Base-by-base conservation (phyloP, 1,140 invertebrate genomes). In the Panulirus ornatus region DNA sequence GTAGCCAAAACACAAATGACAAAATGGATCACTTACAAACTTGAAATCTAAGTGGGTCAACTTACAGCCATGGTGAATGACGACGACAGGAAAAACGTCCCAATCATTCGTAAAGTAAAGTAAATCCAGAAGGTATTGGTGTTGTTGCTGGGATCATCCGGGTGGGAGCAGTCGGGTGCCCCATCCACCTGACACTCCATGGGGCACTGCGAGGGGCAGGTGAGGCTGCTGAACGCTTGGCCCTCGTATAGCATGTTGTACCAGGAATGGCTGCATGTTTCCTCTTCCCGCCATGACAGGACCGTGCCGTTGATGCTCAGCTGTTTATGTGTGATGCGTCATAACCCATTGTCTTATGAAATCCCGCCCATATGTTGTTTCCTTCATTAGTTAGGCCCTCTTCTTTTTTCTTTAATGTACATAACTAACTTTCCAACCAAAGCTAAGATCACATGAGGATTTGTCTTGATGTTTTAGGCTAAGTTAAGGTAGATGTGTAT, bases 21-120 rank as follows among this genome's bases (percentile, higher is more conserved):
- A n/a, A n/a, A n/a, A n/a, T n/a, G n/a, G n/a, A n/a, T n/a, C n/a
- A n/a, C n/a, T n/a, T n/a, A n/a, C n/a, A n/a, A n/a, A n/a, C n/a
- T n/a, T n/a, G n/a, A n/a, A n/a, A n/a, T n/a, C n/a, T n/a, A n/a
- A n/a, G n/a, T n/a, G 14, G 44, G 5, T 47, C 44, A 47, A 90
- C 81, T 19, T 66, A 84, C 88, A 95, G 97, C 96, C 83, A 97
- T 96, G 14, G 96, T 97, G 0, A 97, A 96, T 11, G 84, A 8
- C 0, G 86, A 91, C 2, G 88, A 96, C 87, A 96, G 93, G 95
- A 97, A 96, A 1, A 96, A 96, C 9, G 96, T 96, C 1, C 96
- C 97, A 88, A 97, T 93, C 91, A 97, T 97, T 92, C 97, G 92
- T 19, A 97, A 92, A 44, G 96, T 93, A 93, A 97, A 97, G 93